Percentiles rank a stretch among this genome's conserved stretches.
These are phyloP conservation scores for Clavelina lepadiformis DNA, from an alignment of 23 tunicate species.

Conservation along the genomic window DNA sequence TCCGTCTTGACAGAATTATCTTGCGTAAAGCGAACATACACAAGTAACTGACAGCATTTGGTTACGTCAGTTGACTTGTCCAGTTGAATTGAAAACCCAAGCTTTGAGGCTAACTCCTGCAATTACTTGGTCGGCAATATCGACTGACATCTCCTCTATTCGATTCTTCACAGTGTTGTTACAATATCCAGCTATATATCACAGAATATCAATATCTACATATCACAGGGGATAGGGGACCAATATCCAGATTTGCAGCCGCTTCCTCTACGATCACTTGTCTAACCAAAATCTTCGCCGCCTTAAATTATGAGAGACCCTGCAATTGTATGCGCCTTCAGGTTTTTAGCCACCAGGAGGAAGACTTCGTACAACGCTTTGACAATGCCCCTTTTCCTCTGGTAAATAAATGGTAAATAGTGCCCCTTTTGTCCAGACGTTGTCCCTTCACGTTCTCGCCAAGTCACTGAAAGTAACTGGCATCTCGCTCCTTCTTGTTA, in stretches of 20 bases:
- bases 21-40: slow-evolving; percentile 41
- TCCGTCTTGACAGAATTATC: slow-evolving; percentile 41
- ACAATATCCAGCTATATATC: too few relatives aligned
- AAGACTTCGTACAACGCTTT: slow-evolving; percentile 49
- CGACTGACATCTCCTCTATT: slow-evolving; percentile 45
- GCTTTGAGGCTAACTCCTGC: slow-evolving; percentile 28
- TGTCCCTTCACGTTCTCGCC: slow-evolving; percentile 53
- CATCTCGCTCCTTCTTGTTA: slow-evolving; percentile 42
- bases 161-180: slow-evolving; percentile 38
- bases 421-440: slow-evolving; percentile 60
- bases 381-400: slow-evolving; percentile 34
- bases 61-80: slow-evolving; percentile 38
- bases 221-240: slow-evolving; percentile 28
- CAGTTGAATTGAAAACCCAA: slow-evolving; percentile 30
- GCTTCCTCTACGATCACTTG: slow-evolving; percentile 43
- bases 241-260: slow-evolving; percentile 35
- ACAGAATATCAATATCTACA: too few relatives aligned
- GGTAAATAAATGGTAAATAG: slow-evolving; percentile 28
- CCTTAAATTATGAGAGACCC: slow-evolving; percentile 46
- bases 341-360: slow-evolving; percentile 43
- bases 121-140: slow-evolving; percentile 35
- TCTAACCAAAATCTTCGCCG: slow-evolving; percentile 42
- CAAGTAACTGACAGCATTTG: slow-evolving; percentile 25
- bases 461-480: slow-evolving; percentile 48
- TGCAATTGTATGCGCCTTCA: slow-evolving; percentile 51